These are phyloP conservation scores for Agrotis exclamationis DNA, from an alignment of 2,888 invertebrate genomes.

Conservation along the genomic window DNA sequence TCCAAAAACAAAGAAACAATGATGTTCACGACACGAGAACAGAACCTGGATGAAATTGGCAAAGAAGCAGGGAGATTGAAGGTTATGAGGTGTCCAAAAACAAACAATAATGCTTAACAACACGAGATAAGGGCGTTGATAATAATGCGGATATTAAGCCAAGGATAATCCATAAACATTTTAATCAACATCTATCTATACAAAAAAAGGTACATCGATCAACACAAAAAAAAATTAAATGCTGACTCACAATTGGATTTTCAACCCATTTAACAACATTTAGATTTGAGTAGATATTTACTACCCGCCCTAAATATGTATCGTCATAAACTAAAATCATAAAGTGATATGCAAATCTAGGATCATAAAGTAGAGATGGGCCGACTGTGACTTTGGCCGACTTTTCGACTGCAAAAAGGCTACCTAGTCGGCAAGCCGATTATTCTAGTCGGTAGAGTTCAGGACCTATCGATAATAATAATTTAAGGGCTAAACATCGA, in stretches of 20 bases:
- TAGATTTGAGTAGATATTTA: conserved; percentile 14
- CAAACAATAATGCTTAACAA: neutral
- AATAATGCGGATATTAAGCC: neutral
- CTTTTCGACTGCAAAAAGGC: no score
- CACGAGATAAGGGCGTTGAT: neutral
- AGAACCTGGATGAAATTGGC: no score
- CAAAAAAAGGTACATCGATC: neutral
- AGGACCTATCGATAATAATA: no score
- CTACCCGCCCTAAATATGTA: conserved; percentile 20
- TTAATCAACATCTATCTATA: neutral
- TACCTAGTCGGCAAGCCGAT: no score
- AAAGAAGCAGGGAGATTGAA: no score
- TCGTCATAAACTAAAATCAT: conserved; percentile 23
- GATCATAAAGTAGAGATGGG: conserved; percentile 35
- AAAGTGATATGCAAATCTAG: conserved; percentile 38
- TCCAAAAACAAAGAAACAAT: no score
- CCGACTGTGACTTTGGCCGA: no score
- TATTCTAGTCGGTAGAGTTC: no score
- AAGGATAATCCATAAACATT: neutral
- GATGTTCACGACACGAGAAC: no score
- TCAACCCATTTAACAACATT: neutral
- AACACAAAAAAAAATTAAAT: neutral
- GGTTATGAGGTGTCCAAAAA: no score
- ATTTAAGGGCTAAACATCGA: no score
- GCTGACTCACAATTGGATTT: neutral